Evolutionary conservation across 2,113 vertebrate genomes (phyloP), one percentile per base, ranked within the genome.

Genomic region (Varanus salvator): DNA sequence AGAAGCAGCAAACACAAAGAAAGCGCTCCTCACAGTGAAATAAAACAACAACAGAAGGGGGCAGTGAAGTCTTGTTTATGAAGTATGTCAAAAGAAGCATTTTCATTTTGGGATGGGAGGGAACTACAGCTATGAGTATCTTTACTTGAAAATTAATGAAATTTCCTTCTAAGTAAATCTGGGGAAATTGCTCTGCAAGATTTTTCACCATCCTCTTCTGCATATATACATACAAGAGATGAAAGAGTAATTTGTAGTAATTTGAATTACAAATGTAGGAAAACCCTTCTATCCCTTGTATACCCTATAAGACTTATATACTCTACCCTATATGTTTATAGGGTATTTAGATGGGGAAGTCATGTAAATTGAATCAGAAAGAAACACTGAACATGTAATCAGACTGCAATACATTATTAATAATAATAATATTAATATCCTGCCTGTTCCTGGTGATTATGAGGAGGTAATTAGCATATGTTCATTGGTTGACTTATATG

Each of bases 11-110:
- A 83, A 72, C 12, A 25, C 19, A 29, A 86, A 11, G 23, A 8
- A 75, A 50, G 78, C 38, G 29, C n/a, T 23, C 25, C 17, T 80
- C 60, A 29, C 38, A 69, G 1, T 15, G 52, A 27, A 80, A 44
- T 8, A 19, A 78, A 83, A 64, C 86, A 3, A 0, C 85, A 50
- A 87, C 96, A 72, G 94, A 89, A 90, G 96, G 95, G 94, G 96
- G 95, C 95, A 95, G 94, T 90, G 90, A 93, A 90, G 93, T 68
- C 90, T 87, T 91, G 50, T 90, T 93, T 92, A 94, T 93, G 90
- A 78, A 81, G 50, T 92, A 85, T 90, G 27, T 86, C 8, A 23
- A 25, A 85, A 19, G 0, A 0, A 1, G 38, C 85, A 69, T 7
- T 48, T 68, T 31, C 14, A 69, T 8, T 54, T 76, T 4, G 3